Evolutionary conservation across 2,888 invertebrate genomes (phyloP), one percentile per base, ranked within the genome.

Genomic region (Nezara viridula): DNA sequence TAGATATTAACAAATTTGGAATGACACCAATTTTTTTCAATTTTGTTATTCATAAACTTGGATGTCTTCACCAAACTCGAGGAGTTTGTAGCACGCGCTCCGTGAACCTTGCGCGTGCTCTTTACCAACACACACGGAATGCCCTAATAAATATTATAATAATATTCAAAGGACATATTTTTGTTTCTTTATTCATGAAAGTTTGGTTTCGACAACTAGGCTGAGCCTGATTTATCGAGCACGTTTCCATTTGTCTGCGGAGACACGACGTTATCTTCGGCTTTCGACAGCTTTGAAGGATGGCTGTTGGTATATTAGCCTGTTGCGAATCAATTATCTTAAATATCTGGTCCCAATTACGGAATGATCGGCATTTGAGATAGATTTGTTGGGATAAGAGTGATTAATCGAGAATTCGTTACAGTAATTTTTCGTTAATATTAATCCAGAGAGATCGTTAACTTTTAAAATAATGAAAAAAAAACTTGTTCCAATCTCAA

Each of bases 111-210:
- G 32, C 21, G 16, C 66, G 32, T 73, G 32, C 7, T 19, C 6
- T 73, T 73, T 73, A 14, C 1, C 37, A 73, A 73, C 60, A 60
- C 27, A 4, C n/a, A 2, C 27, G 60, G 16, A 4, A 21, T 9
- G 32, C 66, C 66, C 37, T 37, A 6, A 73, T 73, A 73, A 73
- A 73, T 73, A 73, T 73, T 73, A 37, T 73, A 73, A 73, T 73
- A 73, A 73, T 73, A 73, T 73, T 73, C 66, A 73, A 37, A 32
- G 66, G 32, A 73, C 66, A 73, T 37, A 73, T 32, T 73, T 73
- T 37, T 32, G 0, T 73, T 73, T 73, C 32, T 73, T 73, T 73
- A 7, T 73, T 73, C 37, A 19, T 73, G 66, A 37, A 73, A 73
- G 66, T 5, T n/a, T 21, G 19, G 66, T 73, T 73, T 73, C 66